A percentile compares a stretch with the other conserved stretches of the same genome.
Evolutionary conservation across 2,888 invertebrate genomes (phyloP).

Genomic region (Heteropelma amictum): DNA sequence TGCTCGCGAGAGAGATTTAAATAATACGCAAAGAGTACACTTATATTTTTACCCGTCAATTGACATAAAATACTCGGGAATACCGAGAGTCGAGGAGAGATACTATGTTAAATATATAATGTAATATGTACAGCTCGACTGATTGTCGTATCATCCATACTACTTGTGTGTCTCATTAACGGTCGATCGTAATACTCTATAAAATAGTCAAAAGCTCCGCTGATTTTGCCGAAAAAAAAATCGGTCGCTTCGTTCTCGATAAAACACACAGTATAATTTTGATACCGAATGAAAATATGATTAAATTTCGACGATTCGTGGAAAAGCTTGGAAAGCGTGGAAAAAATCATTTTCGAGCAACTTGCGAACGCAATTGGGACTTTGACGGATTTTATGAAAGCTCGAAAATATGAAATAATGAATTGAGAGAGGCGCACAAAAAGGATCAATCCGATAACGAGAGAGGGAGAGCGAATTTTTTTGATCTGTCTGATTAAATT

Average conservation of each 20-base stretch:
- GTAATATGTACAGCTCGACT: not conserved
- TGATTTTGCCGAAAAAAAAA: no score
- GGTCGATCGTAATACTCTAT: conserved; percentile 34
- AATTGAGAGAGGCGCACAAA: not conserved
- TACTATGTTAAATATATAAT: conserved; percentile 15
- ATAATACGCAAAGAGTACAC: conserved; percentile 26
- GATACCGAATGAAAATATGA: no score
- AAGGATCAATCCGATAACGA: not conserved
- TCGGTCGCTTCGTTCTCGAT: no score
- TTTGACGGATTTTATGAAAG: no score
- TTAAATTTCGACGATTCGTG: no score
- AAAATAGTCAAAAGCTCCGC: conserved; percentile 10
- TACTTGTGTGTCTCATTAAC: conserved; percentile 18
- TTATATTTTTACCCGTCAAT: conserved; percentile 49
- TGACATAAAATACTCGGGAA: conserved; percentile 35
- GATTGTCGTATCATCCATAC: conserved; percentile 16
- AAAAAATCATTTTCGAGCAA: no score
- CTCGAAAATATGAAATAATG: no score
- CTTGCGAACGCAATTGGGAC: no score
- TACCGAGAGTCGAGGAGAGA: conserved; percentile 49
- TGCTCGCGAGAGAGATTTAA: conserved; percentile 7
- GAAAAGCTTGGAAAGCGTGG: no score
- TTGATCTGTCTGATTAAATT: not conserved
- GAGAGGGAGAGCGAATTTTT: not conserved
- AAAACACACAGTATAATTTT: no score